These are phyloP conservation scores for Oreochromis grahami DNA, from an alignment of 2,797 vertebrate species.

Conservation along the genomic window DNA sequence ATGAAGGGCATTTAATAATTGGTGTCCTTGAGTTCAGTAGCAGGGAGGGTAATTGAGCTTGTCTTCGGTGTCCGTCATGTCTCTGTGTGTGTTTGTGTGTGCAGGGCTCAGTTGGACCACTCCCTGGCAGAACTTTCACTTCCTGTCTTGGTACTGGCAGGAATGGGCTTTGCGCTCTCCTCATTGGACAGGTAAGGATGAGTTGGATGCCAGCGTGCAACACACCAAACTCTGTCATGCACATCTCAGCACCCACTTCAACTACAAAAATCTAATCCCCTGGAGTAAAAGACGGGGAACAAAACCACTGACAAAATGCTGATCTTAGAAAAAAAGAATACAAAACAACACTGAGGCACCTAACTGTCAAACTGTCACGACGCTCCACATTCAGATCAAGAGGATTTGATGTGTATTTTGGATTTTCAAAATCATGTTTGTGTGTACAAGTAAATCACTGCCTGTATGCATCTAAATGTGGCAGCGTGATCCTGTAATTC, in stretches of 20 bases:
- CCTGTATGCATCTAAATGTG: conserved; percentile 1
- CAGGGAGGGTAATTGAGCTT: conserved; percentile 47
- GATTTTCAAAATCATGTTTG: conserved; percentile 43
- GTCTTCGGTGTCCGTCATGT: conserved; percentile 49
- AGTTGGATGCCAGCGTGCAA: conserved; percentile 4
- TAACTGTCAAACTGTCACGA: conserved; percentile 60
- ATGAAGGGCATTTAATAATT: conserved; percentile 64
- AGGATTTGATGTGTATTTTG: conserved; percentile 46
- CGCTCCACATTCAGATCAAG: conserved; percentile 50
- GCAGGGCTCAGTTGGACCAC: conserved; percentile 78
- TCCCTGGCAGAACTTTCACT: conserved; percentile 73
- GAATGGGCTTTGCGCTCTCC: conserved; percentile 60
- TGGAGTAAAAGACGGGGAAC: conserved; percentile 58
- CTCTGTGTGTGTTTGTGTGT: conserved; percentile 21
- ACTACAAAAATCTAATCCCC: conserved; percentile 59
- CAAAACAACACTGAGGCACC: conserved; percentile 48
- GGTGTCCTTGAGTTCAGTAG: conserved; percentile 61
- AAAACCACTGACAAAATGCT: conserved; percentile 70
- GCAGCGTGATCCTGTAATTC: conserved; percentile 36
- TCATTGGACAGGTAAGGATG: conserved; percentile 67
- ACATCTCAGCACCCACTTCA: conserved; percentile 48
- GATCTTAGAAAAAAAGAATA: conserved; percentile 52
- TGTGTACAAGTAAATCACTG: conserved; percentile 29
- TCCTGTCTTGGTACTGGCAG: conserved; percentile 68
- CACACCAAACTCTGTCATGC: conserved; percentile 40